These are phyloP conservation scores for Elegia similella DNA, from an alignment of 2,888 invertebrate species.

Conservation along the genomic window DNA sequence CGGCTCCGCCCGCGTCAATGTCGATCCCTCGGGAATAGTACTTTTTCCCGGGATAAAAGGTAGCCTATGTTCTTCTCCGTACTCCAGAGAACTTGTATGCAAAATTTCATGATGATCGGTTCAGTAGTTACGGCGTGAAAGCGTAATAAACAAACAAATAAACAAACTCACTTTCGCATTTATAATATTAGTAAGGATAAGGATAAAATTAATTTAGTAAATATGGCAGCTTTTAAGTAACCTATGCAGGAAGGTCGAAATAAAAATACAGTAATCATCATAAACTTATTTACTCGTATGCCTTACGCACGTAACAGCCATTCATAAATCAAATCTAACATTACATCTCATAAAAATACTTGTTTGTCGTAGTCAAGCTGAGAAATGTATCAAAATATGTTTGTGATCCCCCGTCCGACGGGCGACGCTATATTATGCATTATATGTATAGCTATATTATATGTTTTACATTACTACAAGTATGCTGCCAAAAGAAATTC, in stretches of 20 bases:
- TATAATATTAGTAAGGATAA: too few relatives aligned
- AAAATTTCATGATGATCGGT: too few relatives aligned
- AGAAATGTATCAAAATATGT: conserved; percentile 12
- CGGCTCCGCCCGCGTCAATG: too few relatives aligned
- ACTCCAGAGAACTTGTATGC: too few relatives aligned
- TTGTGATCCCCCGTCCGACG: background rate
- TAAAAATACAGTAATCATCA: conserved; percentile 32
- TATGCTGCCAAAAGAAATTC: conserved; percentile 10
- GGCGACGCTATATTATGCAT: background rate
- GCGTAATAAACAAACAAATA: too few relatives aligned
- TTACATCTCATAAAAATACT: conserved; percentile 20
- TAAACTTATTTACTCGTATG: conserved; percentile 50
- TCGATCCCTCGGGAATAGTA: too few relatives aligned
- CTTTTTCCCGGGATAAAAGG: too few relatives aligned
- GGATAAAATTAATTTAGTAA: too few relatives aligned
- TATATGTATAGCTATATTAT: background rate
- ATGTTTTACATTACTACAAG: background rate
- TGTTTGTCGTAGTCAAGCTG: conserved; percentile 10
- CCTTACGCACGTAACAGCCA: conserved; percentile 43
- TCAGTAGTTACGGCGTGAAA: too few relatives aligned
- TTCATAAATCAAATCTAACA: conserved; percentile 23
- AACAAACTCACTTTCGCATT: too few relatives aligned
- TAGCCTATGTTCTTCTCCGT: too few relatives aligned
- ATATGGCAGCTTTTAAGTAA: too few relatives aligned
- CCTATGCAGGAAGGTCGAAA: conserved; percentile 27